Evolutionary conservation across 2,797 vertebrate genomes (phyloP), one percentile per base, ranked within the genome.

Genomic region (Fistularia tabacaria): DNA sequence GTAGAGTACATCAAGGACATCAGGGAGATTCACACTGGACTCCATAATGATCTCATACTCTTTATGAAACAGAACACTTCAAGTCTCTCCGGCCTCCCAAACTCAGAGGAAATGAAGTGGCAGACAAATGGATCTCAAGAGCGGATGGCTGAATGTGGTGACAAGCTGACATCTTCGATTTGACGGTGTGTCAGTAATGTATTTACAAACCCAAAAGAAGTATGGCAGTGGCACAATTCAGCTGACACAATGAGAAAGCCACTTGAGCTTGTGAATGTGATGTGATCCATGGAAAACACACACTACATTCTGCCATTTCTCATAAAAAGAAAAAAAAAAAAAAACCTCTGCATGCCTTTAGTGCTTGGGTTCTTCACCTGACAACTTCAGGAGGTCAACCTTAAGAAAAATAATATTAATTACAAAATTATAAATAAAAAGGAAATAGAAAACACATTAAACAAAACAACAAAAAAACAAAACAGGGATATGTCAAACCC

Each of bases 81-180:
- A 39, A 57, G 25, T 15, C 25, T 10, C 36, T 14, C 6, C 12
- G n/a, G 14, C 38, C 1, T 37, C 60, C 14, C 9, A 50, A 39
- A 57, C 60, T 56, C 36, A n/a, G 11, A 55, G 41, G 38, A 55
- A 51, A 13, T 47, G 48, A 64, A 59, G 45, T 14, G 43, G 48
- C 46, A 57, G 36, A 54, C 50, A 39, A 50, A 60, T 46, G 7
- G 40, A 44, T 49, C 40, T 38, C 44, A 51, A 45, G 51, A 49
- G 36, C 3, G 8, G 25, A 53, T 10, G 14, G 39, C 13, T 11
- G 46, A 48, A 36, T 10, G 36, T 3, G 10, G 55, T 57, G 46
- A 54, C 56, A 61, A 47, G 46, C n/a, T 72, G 56, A 64, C 52
- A 52, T 59, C 54, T 51, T 13, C 49, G 47, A 58, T 44, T 40